Base-by-base conservation (phyloP, 2,888 invertebrate species). In the Pseudococcus jackbeardsleyi region DNA sequence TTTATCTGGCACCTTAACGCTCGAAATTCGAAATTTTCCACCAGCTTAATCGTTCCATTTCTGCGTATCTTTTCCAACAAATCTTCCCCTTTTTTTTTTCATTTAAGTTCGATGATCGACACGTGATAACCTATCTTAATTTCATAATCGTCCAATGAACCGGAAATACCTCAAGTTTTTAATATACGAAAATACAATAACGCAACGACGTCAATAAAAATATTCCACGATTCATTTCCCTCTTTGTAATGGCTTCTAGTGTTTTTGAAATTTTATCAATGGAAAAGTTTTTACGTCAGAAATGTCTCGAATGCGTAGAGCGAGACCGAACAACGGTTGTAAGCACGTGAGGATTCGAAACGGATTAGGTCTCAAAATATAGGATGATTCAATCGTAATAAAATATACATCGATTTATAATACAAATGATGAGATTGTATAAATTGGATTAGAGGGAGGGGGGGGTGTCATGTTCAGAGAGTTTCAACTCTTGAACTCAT, bases 281-380 rank as follows among this genome's bases (percentile, higher is more conserved):
- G 68, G 26, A 33, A 72, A 72, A 72, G 68, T 72, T 72, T 33
- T 33, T 33, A 72, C 33, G 68, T 72, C 68, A 72, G 12, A 72
- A 72, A 72, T 72, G 3, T 33, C 26, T 33, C 26, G 26, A 33
- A 33, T 46, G 11, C 68, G 11, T 19, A 0, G 22, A 33, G 9
- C 68, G 68, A 33, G 26, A 3, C 26, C 3, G 26, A 3, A 33
- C 26, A 33, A 3, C 3, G 26, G 26, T 33, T 33, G 26, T 33
- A 1, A 33, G 3, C 3, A 33, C 26, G 26, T 33, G 26, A 33
- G 26, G 26, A 33, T 33, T 33, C 26, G 26, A 33, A 33, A 33
- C 1, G 26, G 3, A 33, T 33, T n/a, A n/a, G n/a, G 3, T 33
- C 26, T 2, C 26, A 33, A 33, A 33, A 33, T 33, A 33, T 33